Evolutionary conservation across 2,797 vertebrate genomes (phyloP).

Genomic region (Sphaeramia orbicularis): DNA sequence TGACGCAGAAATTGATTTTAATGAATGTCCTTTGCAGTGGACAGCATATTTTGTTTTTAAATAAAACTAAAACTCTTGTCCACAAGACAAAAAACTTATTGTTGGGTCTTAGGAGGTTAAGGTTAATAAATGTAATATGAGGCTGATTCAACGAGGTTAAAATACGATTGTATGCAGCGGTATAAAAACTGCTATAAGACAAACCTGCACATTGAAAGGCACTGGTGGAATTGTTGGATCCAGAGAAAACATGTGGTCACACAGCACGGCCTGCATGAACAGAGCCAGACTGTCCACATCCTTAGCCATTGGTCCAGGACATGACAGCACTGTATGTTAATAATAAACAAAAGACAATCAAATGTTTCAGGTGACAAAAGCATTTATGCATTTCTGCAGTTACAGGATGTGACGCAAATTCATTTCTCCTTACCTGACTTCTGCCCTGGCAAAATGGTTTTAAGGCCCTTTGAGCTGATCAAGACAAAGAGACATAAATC

Average conservation of each 20-base stretch:
- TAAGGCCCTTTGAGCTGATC: conserved; percentile 82
- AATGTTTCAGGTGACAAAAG: accelerated
- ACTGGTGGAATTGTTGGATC: conserved; percentile 92
- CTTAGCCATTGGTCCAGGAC: conserved; percentile 88
- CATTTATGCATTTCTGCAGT: not conserved
- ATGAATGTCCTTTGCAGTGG: too few relatives aligned
- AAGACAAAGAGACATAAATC: conserved; percentile 31
- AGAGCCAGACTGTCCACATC: conserved; percentile 93
- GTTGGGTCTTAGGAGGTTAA: too few relatives aligned
- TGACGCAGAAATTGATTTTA: too few relatives aligned
- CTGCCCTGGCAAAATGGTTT: conserved; percentile 81
- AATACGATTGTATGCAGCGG: not conserved
- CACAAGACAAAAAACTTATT: too few relatives aligned
- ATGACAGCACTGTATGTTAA: conserved; percentile 64
- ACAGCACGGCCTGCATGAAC: conserved; percentile 90
- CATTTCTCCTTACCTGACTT: conserved; percentile 82
- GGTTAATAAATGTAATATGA: too few relatives aligned
- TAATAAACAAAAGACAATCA: not conserved
- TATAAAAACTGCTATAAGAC: not conserved
- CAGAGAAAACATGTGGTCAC: conserved; percentile 91
- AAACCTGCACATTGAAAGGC: conserved; percentile 91
- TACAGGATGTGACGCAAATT: too few relatives aligned
- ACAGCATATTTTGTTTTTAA: too few relatives aligned
- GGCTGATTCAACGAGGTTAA: not conserved
- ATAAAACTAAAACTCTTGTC: too few relatives aligned